phyloP scores from a whole-genome alignment of 53 echinoderm and acorn worm genomes.

The Temnopleurus reevesii region DNA sequence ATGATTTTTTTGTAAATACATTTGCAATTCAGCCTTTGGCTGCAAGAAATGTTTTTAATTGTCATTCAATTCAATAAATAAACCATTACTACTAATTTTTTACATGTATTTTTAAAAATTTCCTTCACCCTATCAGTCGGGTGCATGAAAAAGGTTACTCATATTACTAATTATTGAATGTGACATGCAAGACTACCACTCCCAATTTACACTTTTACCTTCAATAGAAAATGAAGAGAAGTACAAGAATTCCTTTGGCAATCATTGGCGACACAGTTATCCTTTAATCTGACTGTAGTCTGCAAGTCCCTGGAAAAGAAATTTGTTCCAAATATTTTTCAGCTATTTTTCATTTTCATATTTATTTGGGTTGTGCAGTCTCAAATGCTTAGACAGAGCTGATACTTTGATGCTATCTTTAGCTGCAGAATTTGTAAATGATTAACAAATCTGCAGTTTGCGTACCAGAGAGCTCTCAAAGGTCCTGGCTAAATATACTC shows the following conservation, averaged over 20 bases:
- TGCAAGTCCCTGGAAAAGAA: not conserved
- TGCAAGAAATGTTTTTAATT: no score
- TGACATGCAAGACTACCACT: not conserved
- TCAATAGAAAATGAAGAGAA: not conserved
- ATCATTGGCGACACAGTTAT: not conserved
- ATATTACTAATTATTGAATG: not conserved
- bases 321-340: slow-evolving; percentile 15
- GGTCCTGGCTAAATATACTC: slow-evolving; percentile 28
- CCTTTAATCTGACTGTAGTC: not conserved
- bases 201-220: not conserved
- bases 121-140: not conserved
- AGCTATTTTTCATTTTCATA: slow-evolving; percentile 13
- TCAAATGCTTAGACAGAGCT: not conserved
- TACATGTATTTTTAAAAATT: not conserved
- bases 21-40: no score
- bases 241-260: not conserved
- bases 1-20: no score
- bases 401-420: slow-evolving; percentile 39
- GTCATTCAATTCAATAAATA: no score
- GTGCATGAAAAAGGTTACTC: not conserved
- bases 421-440: slow-evolving; percentile 52
- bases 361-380: not conserved
- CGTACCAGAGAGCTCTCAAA: slow-evolving; percentile 12
- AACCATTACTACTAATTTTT: no score
- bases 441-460: slow-evolving; percentile 49